Evolutionary conservation across 2,888 invertebrate species (phyloP).

Genomic region (Stenurella melanura): DNA sequence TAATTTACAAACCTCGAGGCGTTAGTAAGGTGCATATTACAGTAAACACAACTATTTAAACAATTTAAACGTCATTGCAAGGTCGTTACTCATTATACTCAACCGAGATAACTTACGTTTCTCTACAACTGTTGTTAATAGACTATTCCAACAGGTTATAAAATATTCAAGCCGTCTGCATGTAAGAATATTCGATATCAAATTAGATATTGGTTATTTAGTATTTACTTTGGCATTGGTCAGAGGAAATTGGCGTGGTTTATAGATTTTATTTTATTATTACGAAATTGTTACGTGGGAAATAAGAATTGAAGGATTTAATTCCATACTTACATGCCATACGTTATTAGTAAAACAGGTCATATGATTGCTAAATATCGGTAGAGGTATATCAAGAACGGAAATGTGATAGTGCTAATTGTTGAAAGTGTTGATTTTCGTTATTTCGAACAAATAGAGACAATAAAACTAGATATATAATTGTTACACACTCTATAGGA

Average conservation of each 20-base stretch:
- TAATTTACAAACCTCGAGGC: neutral
- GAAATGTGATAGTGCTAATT: neutral
- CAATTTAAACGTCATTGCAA: slow-evolving; percentile 51
- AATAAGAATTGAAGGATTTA: slow-evolving; percentile 8
- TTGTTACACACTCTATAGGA: too few species aligned
- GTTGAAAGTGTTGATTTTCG: too few species aligned
- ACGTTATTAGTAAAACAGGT: neutral
- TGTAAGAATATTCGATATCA: neutral
- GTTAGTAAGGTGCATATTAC: slow-evolving; percentile 30
- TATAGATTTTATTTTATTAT: neutral
- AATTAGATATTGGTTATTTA: slow-evolving; percentile 5
- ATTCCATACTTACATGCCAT: neutral
- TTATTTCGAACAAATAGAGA: neutral
- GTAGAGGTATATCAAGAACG: neutral
- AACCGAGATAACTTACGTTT: slow-evolving; percentile 38
- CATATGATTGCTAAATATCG: neutral
- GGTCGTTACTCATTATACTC: slow-evolving; percentile 40
- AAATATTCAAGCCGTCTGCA: slow-evolving; percentile 14
- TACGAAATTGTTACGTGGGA: slow-evolving; percentile 24
- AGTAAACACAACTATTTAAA: slow-evolving; percentile 48
- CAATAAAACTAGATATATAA: too few species aligned
- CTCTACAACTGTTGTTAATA: slow-evolving; percentile 33
- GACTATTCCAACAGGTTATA: slow-evolving; percentile 23
- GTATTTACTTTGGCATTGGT: neutral
- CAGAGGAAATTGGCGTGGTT: slow-evolving; percentile 5